Evolutionary conservation across 2,113 vertebrate genomes (phyloP).

Genomic region (Chamaea fasciata): DNA sequence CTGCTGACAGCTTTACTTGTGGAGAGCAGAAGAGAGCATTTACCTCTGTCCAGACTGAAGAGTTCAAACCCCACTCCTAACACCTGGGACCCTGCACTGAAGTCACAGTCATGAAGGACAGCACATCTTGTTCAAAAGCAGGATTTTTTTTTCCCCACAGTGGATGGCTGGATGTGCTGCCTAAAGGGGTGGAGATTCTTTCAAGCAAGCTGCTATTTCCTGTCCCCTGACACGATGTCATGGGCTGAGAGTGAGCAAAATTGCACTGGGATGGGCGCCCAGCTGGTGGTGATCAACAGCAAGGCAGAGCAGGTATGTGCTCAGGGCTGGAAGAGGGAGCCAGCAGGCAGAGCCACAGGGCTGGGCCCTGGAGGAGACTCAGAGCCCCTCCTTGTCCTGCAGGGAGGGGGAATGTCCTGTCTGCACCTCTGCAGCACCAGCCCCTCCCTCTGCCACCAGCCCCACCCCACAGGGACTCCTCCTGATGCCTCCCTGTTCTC

Average conservation of each 20-base stretch:
- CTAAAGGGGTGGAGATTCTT: constrained; percentile 3
- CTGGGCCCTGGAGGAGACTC: background rate
- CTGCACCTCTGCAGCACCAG: background rate
- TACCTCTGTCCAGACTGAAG: background rate
- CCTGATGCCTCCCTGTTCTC: background rate
- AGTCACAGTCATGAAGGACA: background rate
- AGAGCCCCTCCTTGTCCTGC: background rate
- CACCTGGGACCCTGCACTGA: background rate
- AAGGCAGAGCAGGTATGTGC: constrained; percentile 55
- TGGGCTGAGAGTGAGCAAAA: constrained; percentile 40
- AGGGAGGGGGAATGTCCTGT: background rate
- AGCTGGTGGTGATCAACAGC: constrained; percentile 61
- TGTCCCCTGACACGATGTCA: background rate
- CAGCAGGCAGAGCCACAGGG: background rate
- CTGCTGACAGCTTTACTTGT: background rate
- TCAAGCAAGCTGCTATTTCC: constrained; percentile 59
- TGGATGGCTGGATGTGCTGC: background rate
- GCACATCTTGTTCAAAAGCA: background rate
- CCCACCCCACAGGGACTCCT: background rate
- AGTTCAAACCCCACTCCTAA: background rate
- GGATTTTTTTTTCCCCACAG: background rate
- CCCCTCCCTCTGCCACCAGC: background rate
- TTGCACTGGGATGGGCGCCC: constrained; percentile 55
- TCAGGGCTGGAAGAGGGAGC: background rate
- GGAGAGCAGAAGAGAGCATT: background rate